A percentile compares a stretch with the other conserved stretches of the same genome.
Conservation (phyloP, 2,797 vertebrate species). For the Sebastes variabilis region DNA sequence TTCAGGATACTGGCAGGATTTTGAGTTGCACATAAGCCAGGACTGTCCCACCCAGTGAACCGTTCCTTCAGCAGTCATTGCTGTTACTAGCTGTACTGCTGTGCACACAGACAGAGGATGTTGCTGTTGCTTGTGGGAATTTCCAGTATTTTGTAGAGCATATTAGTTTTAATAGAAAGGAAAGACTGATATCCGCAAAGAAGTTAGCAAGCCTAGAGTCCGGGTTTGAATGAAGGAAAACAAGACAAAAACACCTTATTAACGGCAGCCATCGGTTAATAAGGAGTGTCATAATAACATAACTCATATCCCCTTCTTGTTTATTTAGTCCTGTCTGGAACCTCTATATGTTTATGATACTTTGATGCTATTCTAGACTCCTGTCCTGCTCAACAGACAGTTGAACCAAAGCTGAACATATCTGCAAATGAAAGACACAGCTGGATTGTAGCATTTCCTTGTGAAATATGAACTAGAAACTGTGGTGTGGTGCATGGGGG, state of each 20-base stretch:
- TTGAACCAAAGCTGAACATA: background rate
- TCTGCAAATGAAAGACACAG: slow-evolving; percentile 11
- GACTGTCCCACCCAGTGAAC: slow-evolving; percentile 59
- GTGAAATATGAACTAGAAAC: slow-evolving; percentile 41
- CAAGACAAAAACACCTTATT: background rate
- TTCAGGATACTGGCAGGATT: slow-evolving; percentile 42
- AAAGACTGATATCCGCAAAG: background rate
- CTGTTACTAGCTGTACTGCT: slow-evolving; percentile 33
- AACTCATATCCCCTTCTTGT: slow-evolving; percentile 11
- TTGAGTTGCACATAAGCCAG: slow-evolving; percentile 45
- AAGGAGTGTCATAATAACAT: background rate
- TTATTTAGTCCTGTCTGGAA: slow-evolving; percentile 8
- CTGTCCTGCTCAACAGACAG: slow-evolving; percentile 3
- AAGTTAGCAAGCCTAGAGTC: background rate
- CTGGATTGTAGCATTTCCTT: slow-evolving; percentile 31
- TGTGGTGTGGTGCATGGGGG: background rate
- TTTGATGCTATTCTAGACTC: slow-evolving; percentile 3
- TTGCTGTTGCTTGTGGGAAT: slow-evolving; percentile 28
- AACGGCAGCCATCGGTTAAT: background rate
- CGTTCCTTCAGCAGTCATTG: slow-evolving; percentile 33
- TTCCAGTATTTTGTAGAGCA: slow-evolving; percentile 25
- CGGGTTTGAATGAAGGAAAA: background rate
- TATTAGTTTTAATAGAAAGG: slow-evolving; percentile 3
- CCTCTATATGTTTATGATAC: background rate
- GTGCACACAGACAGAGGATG: slow-evolving; percentile 2